These are phyloP conservation scores for Gnathonemus longibarbis DNA, from an alignment of 2,113 vertebrate species.

Conservation along the genomic window DNA sequence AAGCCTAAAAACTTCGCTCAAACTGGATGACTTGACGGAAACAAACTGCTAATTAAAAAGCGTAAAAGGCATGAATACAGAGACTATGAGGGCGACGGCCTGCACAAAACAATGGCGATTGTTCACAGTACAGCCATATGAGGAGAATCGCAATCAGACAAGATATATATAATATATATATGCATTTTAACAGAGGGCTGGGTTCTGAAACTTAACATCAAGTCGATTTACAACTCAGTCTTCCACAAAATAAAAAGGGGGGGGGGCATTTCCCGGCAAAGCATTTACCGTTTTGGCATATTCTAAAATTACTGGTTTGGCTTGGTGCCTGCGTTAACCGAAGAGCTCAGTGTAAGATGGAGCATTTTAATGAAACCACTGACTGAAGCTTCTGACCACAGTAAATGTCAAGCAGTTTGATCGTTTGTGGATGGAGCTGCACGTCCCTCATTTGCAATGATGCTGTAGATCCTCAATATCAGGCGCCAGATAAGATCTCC, in stretches of 20 bases:
- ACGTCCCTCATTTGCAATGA: neutral
- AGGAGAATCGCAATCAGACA: slow-evolving; percentile 1
- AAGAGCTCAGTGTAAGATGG: neutral
- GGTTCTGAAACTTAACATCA: neutral
- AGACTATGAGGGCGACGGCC: neutral
- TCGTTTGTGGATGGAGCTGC: neutral
- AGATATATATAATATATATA: neutral
- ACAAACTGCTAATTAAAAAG: neutral
- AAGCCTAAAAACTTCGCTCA: neutral
- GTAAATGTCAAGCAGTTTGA: neutral
- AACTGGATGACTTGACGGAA: neutral
- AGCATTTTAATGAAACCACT: neutral
- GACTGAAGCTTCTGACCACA: neutral
- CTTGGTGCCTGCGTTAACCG: neutral
- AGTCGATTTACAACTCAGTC: neutral
- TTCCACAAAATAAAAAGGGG: neutral
- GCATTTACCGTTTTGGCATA: slow-evolving; percentile 6
- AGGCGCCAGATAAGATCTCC: neutral
- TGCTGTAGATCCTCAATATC: neutral
- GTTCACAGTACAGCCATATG: neutral
- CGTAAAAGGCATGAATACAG: neutral
- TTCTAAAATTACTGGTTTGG: neutral
- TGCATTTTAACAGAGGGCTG: neutral
- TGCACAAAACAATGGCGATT: neutral
- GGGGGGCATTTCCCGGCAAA: neutral